Conservation (phyloP, 2,797 vertebrate genomes). For the Onychomys arenicola region DNA sequence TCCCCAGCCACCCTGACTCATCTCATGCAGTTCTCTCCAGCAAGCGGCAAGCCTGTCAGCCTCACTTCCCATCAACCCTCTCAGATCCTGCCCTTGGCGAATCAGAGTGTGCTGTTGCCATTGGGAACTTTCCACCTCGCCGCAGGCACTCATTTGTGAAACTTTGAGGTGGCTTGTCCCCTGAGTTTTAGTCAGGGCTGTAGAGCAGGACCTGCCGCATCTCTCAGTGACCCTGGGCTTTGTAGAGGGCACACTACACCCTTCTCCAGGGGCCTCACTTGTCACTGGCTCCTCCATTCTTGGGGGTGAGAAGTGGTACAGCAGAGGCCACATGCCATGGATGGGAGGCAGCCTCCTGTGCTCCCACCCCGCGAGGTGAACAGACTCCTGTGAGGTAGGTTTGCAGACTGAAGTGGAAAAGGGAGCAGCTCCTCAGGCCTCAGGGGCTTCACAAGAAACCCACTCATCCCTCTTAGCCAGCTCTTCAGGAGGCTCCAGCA, state of each 20-base stretch:
- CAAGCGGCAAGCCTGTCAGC: slow-evolving; percentile 57
- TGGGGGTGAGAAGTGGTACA: neutral
- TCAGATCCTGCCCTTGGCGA: slow-evolving; percentile 40
- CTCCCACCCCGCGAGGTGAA: neutral
- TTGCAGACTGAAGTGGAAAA: neutral
- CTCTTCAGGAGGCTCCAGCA: neutral
- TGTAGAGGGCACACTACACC: rapidly evolving
- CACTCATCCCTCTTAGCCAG: neutral
- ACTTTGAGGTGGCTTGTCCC: neutral
- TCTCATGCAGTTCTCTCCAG: slow-evolving; percentile 48
- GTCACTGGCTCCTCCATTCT: neutral
- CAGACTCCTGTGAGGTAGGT: neutral
- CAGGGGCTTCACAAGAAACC: neutral
- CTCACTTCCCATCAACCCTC: neutral
- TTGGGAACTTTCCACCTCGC: neutral
- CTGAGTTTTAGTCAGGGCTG: neutral
- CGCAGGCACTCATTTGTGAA: neutral
- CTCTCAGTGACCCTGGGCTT: neutral
- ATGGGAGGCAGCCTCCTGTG: neutral
- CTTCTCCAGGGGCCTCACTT: neutral
- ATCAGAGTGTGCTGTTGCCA: neutral
- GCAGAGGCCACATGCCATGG: neutral
- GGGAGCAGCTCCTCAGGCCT: rapidly evolving
- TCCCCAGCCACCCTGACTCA: slow-evolving; percentile 69
- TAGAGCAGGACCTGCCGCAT: neutral